Conservation (phyloP, 2,888 invertebrate species). For the Troilus luridus region DNA sequence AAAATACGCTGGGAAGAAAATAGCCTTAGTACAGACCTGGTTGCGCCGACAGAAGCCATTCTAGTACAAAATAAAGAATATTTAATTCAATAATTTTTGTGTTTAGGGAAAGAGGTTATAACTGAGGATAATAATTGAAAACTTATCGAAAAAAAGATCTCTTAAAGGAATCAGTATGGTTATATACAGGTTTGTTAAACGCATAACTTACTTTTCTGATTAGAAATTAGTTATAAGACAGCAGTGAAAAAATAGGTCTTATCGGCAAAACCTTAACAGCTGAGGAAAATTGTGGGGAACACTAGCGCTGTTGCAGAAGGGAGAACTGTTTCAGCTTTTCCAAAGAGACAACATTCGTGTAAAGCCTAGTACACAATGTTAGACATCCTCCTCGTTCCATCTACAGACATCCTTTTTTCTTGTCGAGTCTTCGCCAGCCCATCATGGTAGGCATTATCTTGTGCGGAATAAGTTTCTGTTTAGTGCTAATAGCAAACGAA, state of each 20-base stretch:
- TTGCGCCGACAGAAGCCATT: slow-evolving; percentile 67
- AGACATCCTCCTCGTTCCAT: too few species aligned
- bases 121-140: neutral
- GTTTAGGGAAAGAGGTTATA: neutral
- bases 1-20: slow-evolving; percentile 72
- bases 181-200: neutral
- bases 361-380: neutral
- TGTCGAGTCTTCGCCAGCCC: too few species aligned
- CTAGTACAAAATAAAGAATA: slow-evolving; percentile 36
- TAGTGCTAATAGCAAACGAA: too few species aligned
- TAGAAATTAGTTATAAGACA: neutral
- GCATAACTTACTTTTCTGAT: neutral
- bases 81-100: neutral
- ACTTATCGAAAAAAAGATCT: neutral
- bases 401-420: too few species aligned
- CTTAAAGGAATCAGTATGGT: neutral
- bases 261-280: slow-evolving; percentile 41
- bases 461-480: too few species aligned
- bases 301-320: neutral
- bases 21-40: slow-evolving; percentile 70
- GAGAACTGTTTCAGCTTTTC: neutral
- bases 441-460: too few species aligned
- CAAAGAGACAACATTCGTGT: neutral
- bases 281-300: slow-evolving; percentile 23
- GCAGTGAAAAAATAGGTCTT: slow-evolving; percentile 24